Conservation (phyloP, 2,888 invertebrate species). For the Scaptomyza cyrtandrae region DNA sequence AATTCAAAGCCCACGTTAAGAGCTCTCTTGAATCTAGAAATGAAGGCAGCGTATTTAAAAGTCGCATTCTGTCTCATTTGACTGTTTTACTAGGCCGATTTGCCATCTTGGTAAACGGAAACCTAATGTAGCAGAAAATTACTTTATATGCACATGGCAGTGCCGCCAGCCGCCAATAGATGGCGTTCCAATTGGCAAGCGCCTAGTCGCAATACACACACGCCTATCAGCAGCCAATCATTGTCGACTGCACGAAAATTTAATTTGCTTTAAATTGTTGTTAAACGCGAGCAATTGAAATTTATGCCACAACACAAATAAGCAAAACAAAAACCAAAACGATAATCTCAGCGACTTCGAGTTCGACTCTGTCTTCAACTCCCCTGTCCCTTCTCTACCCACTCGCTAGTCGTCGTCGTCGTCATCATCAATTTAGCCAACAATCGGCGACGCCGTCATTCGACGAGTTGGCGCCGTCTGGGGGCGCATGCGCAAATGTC, state of each 20-base stretch:
- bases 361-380: slow-evolving; percentile 11
- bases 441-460: slow-evolving; percentile 58
- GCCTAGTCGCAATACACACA: slow-evolving; percentile 19
- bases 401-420: slow-evolving; percentile 16
- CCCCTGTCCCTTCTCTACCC: not conserved
- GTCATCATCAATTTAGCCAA: slow-evolving; percentile 77
- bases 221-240: slow-evolving; percentile 76
- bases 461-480: slow-evolving; percentile 75
- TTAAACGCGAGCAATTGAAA: slow-evolving; percentile 80
- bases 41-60: slow-evolving; percentile 28
- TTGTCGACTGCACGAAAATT: slow-evolving; percentile 67
- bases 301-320: slow-evolving; percentile 69
- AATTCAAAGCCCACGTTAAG: slow-evolving; percentile 15
- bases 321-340: slow-evolving; percentile 30
- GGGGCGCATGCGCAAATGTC: slow-evolving; percentile 75
- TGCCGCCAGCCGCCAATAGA: slow-evolving; percentile 56
- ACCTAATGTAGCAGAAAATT: slow-evolving; percentile 79
- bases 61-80: slow-evolving; percentile 17
- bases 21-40: not conserved
- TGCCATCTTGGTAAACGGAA: slow-evolving; percentile 43
- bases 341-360: slow-evolving; percentile 66
- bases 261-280: slow-evolving; percentile 80
- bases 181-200: slow-evolving; percentile 41
- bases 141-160: slow-evolving; percentile 80
- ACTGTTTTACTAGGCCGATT: slow-evolving; percentile 23